These are phyloP conservation scores for Quadroppia sp. DNA, from an alignment of 2,888 invertebrate genomes.

Conservation along the genomic window DNA sequence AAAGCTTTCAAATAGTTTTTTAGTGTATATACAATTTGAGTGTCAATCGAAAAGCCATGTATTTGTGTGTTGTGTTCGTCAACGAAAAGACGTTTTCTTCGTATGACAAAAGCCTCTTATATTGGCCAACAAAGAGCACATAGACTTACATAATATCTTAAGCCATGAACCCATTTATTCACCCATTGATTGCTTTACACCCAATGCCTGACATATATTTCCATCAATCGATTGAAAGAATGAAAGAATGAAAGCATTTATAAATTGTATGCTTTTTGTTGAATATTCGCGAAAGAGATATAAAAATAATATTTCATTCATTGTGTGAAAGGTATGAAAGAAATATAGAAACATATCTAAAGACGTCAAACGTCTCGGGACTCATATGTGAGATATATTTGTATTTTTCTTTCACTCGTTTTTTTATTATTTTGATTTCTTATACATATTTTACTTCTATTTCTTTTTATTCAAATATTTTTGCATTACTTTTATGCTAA, in stretches of 20 bases:
- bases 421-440: background rate
- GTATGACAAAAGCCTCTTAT: background rate
- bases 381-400: too few relatives aligned
- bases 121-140: background rate
- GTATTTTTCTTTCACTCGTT: background rate
- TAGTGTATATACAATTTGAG: background rate
- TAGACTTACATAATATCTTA: background rate
- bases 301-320: too few relatives aligned
- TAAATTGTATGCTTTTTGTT: too few relatives aligned
- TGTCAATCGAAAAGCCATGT: conserved; percentile 3
- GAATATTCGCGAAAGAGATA: too few relatives aligned
- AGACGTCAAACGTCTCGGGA: too few relatives aligned
- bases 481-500: background rate
- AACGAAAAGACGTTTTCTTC: conserved; percentile 1
- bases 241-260: too few relatives aligned
- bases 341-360: too few relatives aligned
- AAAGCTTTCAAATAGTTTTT: conserved; percentile 12
- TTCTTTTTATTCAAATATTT: conserved; percentile 3
- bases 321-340: too few relatives aligned
- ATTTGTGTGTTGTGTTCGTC: conserved; percentile 1
- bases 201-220: background rate
- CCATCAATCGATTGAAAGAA: background rate
- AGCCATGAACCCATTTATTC: background rate
- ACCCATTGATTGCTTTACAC: background rate
- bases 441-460: background rate